Base-by-base conservation (phyloP, 30 jellyfish, hydroid and myxozoan genomes). In the Turritopsis rubra region DNA sequence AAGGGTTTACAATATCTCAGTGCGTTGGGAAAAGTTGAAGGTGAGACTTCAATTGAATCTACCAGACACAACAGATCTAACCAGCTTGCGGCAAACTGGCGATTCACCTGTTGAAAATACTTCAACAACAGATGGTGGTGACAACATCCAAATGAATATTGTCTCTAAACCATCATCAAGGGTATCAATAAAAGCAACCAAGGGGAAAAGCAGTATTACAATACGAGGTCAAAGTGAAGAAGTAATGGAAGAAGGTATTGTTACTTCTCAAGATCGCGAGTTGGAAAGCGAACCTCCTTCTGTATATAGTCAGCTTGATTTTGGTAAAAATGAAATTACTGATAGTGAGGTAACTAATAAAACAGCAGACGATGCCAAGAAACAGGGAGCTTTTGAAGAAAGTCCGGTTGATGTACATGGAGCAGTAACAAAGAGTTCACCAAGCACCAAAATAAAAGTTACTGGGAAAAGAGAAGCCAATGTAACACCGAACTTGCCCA, bases 1-100 rank as follows among this genome's bases (percentile, higher is more conserved):
- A 68, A 68, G 77, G 77, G 77, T 68, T 68, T 68, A 68, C 30
- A 68, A 68, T 68, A 68, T 68, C 21, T n/a, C 77, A 68, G 30
- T 68, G 28, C 73, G 0, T 7, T 74, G 82, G 82, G 82, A 74
- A n/a, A 22, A 26, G 24, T 71, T 74, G 4, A 26, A 74, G 65
- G 65, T n/a, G 24, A 28, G 82, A 28, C 9, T 68, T n/a, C 28
- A 68, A 23, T n/a, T 68, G 28, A 68, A 68, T 27, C 9, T 68
- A 9, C 77, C 28, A 9, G 30, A 68, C 60, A 13, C 5, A 41
- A 41, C 60, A 41, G 60, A 3, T 41, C 60, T 13, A 41, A 13
- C 60, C 60, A 41, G 60, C 60, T 41, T 41, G 60, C 60, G 13
- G 13, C 60, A 41, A 41, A 41, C 60, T 68, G 77, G 30, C 9